Evolutionary conservation across 2,888 invertebrate species (phyloP), one percentile per base, ranked within the genome.

Genomic region (Pardosa pseudoannulata): DNA sequence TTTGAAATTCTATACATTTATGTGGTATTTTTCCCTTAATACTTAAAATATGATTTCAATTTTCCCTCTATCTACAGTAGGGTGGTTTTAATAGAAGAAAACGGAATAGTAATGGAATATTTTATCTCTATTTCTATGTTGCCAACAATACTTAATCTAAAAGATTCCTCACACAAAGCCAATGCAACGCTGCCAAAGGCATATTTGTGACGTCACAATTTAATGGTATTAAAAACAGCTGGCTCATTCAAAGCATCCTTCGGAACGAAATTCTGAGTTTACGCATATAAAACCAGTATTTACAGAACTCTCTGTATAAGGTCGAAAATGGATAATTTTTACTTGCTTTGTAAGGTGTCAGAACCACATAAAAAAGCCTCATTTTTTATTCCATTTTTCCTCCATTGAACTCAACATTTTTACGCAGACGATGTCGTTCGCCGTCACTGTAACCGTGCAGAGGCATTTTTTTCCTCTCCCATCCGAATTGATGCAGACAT

Each of bases 301-400:
- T 85, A 78, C 78, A 64, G 27, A 68, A 56, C 41, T 16, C 79
- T 46, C 46, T 78, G 70, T 76, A 71, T 67, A 70, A 70, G 62
- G 29, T 64, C 73, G 78, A 85, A 85, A 85, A 85, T 78, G 83
- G 83, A 85, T 85, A 85, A 85, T 85, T 85, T 85, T 85, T 73
- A 46, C 72, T 39, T 36, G 28, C 78, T 78, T 85, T 85, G 83
- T 85, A 78, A 73, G 56, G 72, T 85, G 83, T 85, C 83, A 85
- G 78, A 85, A 85, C 83, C 83, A 85, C 78, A 76, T 71, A 83
- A 76, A 83, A 72, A 85, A 56, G 67, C 67, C 73, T 85, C 83
- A 85, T 85, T 85, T 85, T 85, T 85, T 85, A 85, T 85, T 85
- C 83, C 83, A 85, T 85, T 79, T 85, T 85, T 70, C 39, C 62